Conservation (phyloP, 2,113 vertebrate genomes). For the Pedionomus torquatus region DNA sequence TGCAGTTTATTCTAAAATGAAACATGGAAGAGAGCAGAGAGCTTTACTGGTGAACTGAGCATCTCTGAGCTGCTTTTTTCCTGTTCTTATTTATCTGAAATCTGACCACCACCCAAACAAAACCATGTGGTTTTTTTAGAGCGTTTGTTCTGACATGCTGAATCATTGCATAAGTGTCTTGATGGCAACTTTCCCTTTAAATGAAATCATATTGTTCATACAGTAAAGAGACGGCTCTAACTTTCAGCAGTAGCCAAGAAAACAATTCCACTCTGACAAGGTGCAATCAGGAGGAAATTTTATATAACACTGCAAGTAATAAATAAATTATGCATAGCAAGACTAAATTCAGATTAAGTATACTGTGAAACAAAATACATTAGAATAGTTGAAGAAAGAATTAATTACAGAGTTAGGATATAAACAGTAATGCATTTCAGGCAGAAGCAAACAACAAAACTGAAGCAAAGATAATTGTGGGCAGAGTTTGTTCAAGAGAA, state of each 20-base stretch:
- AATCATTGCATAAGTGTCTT: background rate
- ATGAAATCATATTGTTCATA: background rate
- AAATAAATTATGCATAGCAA: slow-evolving; percentile 63
- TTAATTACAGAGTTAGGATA: slow-evolving; percentile 49
- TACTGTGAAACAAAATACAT: slow-evolving; percentile 64
- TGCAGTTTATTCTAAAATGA: background rate
- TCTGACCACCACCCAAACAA: background rate
- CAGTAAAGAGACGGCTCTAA: background rate
- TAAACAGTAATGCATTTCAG: slow-evolving; percentile 58
- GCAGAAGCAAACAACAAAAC: slow-evolving; percentile 55
- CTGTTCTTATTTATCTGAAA: background rate
- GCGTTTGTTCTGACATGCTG: background rate
- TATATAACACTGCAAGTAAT: slow-evolving; percentile 65
- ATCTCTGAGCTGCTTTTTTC: background rate
- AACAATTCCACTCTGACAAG: slow-evolving; percentile 52
- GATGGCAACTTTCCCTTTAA: background rate
- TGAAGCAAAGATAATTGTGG: slow-evolving; percentile 34
- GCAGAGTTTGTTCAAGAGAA: slow-evolving; percentile 20
- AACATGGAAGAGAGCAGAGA: background rate
- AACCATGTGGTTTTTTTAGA: background rate
- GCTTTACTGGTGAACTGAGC: background rate
- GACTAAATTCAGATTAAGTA: slow-evolving; percentile 59
- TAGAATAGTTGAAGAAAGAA: slow-evolving; percentile 38
- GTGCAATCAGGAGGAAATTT: slow-evolving; percentile 63
- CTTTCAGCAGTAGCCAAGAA: slow-evolving; percentile 8